phyloP scores from a whole-genome alignment of 2,797 vertebrate genomes.

The Carduelis carduelis region DNA sequence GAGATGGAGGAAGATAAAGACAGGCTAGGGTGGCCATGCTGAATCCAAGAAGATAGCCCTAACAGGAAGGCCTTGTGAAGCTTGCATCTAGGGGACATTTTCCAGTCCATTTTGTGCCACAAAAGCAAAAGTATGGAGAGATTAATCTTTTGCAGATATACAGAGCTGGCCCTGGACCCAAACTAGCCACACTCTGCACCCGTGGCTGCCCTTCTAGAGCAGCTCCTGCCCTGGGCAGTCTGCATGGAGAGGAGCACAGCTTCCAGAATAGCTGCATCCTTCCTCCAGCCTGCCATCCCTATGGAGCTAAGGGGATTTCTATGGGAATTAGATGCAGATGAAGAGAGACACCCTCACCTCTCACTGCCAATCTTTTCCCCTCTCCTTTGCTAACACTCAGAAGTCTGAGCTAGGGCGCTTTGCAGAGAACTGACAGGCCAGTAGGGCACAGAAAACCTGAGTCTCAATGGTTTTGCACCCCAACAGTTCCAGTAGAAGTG shows the following conservation, averaged over 20 bases:
- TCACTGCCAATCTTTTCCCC: neutral
- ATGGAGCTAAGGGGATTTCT: neutral
- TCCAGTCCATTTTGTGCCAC: neutral
- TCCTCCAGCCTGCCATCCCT: neutral
- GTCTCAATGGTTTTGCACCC: neutral
- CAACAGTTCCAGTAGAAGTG: neutral
- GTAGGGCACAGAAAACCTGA: neutral
- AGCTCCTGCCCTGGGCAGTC: neutral
- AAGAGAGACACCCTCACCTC: neutral
- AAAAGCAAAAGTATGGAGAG: neutral
- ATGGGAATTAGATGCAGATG: neutral
- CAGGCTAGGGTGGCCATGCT: accelerated
- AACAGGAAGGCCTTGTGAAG: neutral
- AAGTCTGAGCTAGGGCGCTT: neutral
- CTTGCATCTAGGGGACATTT: neutral
- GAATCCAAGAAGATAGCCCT: neutral
- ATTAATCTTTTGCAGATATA: neutral
- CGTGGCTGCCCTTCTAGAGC: neutral
- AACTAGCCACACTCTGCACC: neutral
- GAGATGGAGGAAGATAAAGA: neutral
- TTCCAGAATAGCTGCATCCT: neutral
- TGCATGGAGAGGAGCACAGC: neutral
- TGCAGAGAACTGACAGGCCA: neutral
- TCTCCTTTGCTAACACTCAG: neutral
- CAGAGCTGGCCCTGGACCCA: neutral